phyloP scores from a whole-genome alignment of 1,140 invertebrate species.

The Agrypnia vestita region DNA sequence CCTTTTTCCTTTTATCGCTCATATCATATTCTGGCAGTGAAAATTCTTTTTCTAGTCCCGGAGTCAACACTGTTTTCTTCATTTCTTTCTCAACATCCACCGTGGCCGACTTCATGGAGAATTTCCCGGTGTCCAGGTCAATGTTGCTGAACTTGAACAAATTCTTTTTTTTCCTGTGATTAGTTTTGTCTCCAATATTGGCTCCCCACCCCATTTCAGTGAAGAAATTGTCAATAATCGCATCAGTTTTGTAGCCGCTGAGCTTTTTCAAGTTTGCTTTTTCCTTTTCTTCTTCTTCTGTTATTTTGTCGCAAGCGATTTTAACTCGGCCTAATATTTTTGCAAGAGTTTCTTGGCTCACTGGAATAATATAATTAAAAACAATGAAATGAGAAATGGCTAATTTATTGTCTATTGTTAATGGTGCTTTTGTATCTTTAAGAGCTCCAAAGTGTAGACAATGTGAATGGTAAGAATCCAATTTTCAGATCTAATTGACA shows the following conservation, averaged over 20 bases:
- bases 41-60: slow-evolving; percentile 80
- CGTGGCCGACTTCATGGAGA: slow-evolving; percentile 68
- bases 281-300: slow-evolving; percentile 37
- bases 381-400: too few relatives aligned
- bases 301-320: slow-evolving; percentile 36
- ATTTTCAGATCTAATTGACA: too few relatives aligned
- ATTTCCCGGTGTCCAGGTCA: slow-evolving; percentile 69
- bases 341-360: slow-evolving; percentile 39
- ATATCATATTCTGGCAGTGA: slow-evolving; percentile 76
- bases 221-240: slow-evolving; percentile 48
- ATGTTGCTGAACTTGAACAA: slow-evolving; percentile 65
- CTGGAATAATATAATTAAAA: slow-evolving; percentile 38
- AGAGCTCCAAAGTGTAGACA: too few relatives aligned
- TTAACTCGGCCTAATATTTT: slow-evolving; percentile 46
- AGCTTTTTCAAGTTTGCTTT: background rate
- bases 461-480: too few relatives aligned
- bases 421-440: too few relatives aligned
- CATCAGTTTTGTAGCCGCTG: slow-evolving; percentile 40
- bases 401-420: too few relatives aligned
- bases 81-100: slow-evolving; percentile 75
- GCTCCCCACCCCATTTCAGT: slow-evolving; percentile 49
- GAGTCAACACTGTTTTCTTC: slow-evolving; percentile 77
- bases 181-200: slow-evolving; percentile 56
- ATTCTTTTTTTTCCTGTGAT: slow-evolving; percentile 49
- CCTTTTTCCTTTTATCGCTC: slow-evolving; percentile 75